Evolutionary conservation across 2,888 invertebrate species (phyloP), one percentile per base, ranked within the genome.

Genomic region (Nezara viridula): DNA sequence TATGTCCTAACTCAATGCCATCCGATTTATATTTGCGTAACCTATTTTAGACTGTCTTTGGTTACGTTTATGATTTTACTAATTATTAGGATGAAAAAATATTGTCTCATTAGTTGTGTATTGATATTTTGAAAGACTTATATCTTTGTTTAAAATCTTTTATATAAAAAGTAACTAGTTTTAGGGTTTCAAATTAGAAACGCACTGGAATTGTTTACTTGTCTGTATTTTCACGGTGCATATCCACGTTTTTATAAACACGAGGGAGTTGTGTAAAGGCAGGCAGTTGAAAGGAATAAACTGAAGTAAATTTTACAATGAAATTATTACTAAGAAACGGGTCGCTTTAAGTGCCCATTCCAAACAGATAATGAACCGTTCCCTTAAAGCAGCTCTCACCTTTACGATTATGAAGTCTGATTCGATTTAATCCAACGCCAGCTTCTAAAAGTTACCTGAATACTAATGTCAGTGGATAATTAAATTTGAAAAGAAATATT

Each of bases 341-440:
- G 37, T 0, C 5, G 16, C 37, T 21, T 50, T 37, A 37, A 73
- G 66, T 19, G 32, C 32, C 66, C 60, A 16, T 60, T 32, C 32
- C 66, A 19, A 73, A 73, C 16, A 37, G 66, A 19, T 73, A 73
- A 73, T 73, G 66, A 73, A 73, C 66, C 37, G 21, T 73, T 73
- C 27, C 19, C 19, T 10, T 73, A 0, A 73, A 73, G 66, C 21
- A 21, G 66, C 66, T 21, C 37, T 44, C 32, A 37, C 66, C 32
- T 73, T 73, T 37, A 73, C 66, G 32, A 37, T 73, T 73, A 73
- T 73, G 66, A 73, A 73, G 32, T 73, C 66, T 19, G 66, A 73
- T 73, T 73, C 32, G 66, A 73, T 73, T 73, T 73, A 73, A 73
- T 73, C 66, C 66, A 37, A 73, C 37, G 21, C 27, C 16, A 37